phyloP scores from a whole-genome alignment of 1,140 invertebrate species.

The Drosophila kepulauana region DNA sequence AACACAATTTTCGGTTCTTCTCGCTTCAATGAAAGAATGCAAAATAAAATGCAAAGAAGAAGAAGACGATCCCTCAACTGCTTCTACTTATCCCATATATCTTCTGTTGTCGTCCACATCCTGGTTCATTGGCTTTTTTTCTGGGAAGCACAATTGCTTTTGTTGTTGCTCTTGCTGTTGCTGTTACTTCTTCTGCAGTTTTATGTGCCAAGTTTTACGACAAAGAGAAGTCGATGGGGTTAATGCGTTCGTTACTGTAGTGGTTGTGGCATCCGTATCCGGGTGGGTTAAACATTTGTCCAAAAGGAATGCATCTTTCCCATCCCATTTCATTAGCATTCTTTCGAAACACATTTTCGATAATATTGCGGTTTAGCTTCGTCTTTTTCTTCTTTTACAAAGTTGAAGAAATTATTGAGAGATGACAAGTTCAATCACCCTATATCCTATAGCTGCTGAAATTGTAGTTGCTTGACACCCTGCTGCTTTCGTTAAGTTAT shows the following conservation, averaged over 20 bases:
- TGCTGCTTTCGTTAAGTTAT: too few species aligned
- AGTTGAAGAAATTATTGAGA: too few species aligned
- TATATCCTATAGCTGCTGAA: too few species aligned
- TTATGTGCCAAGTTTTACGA: conserved; percentile 76
- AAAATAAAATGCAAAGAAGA: conserved; percentile 2
- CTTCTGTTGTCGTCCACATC: conserved; percentile 38
- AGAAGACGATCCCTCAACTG: neutral
- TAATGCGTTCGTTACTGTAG: conserved; percentile 48
- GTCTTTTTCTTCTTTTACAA: conserved; percentile 2
- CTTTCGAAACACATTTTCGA: conserved; percentile 10
- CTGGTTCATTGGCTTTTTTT: conserved; percentile 65
- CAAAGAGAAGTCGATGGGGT: conserved; percentile 55
- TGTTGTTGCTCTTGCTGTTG: conserved; percentile 56
- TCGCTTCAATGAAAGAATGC: neutral
- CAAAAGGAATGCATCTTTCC: conserved; percentile 34
- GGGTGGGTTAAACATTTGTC: conserved; percentile 4
- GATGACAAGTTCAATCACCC: too few species aligned
- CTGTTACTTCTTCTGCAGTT: conserved; percentile 33
- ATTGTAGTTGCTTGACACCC: too few species aligned
- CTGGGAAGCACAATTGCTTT: conserved; percentile 36
- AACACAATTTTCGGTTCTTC: conserved; percentile 3
- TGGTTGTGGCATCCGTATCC: conserved; percentile 8
- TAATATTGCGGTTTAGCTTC: neutral
- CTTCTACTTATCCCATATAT: conserved; percentile 9
- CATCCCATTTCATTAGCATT: conserved; percentile 25